Evolutionary conservation across 2,888 invertebrate genomes (phyloP), one percentile per base, ranked within the genome.

Genomic region (Romanomermis culicivorax): DNA sequence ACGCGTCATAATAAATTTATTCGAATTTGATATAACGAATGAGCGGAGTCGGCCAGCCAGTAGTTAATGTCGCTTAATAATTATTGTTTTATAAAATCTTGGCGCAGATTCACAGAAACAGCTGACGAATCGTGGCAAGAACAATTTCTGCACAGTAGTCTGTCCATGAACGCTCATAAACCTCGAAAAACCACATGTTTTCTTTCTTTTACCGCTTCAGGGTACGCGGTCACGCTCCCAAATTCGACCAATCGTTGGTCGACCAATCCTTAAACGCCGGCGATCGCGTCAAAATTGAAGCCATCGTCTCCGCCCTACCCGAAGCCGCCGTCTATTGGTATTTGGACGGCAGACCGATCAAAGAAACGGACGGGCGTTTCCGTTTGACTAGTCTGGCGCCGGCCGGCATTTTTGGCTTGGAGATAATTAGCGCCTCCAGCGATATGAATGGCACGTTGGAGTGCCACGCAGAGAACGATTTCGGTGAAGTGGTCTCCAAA

Each of bases 241-340:
- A 60, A 2, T 68, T 68, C 60, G 62, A 61, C 47, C 58, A 59
- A 27, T 61, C 61, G 4, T 58, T 68, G 26, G 2, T 4, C 2
- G 54, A 43, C 26, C 50, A 50, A n/a, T 26, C 25, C 1, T 43
- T 51, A 2, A 29, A 2, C 4, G 42, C n/a, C 17, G 14, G 23
- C 20, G 29, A 75, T 27, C 77, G 84, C 66, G 77, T 84, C 1
- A 81, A 82, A 53, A 65, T 66, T 58, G 67, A 67, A 56, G 60
- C 61, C 14, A 63, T 63, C 54, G 64, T 67, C 24, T 58, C 55
- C 51, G 66, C 65, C 42, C 63, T 59, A 57, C 65, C 67, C 45
- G 64, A 65, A 47, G 65, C 65, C 17, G 26, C n/a, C 2, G 61
- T 64, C 29, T 51, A 56, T 2, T 65, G 65, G 65, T 56, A 52